Conservation (phyloP, 2,888 invertebrate genomes). For the Ennomos quercinarius region DNA sequence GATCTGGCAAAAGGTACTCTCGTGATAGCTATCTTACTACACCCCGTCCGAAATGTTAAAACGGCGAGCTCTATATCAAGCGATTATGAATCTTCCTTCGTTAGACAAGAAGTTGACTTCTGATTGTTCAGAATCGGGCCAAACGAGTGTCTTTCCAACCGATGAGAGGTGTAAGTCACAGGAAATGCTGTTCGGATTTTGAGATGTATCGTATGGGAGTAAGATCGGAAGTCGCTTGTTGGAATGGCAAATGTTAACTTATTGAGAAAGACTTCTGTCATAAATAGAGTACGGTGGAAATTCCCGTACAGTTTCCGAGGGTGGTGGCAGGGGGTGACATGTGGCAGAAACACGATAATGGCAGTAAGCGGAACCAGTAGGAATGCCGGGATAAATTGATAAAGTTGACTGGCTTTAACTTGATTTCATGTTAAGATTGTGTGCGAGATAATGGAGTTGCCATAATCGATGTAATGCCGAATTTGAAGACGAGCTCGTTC, state of each 20-base stretch:
- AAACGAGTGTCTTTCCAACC: slow-evolving; percentile 27
- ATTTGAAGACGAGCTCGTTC: slow-evolving; percentile 17
- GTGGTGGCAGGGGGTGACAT: slow-evolving; percentile 44
- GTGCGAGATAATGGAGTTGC: slow-evolving; percentile 31
- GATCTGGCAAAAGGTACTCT: slow-evolving; percentile 55
- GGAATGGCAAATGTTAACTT: slow-evolving; percentile 52
- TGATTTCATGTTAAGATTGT: slow-evolving; percentile 38
- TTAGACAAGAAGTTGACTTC: slow-evolving; percentile 52
- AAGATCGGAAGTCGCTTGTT: slow-evolving; percentile 45
- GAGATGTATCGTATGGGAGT: slow-evolving; percentile 43
- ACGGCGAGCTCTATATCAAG: slow-evolving; percentile 46
- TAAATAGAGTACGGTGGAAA: slow-evolving; percentile 54
- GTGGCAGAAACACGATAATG: slow-evolving; percentile 49
- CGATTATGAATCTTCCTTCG: slow-evolving; percentile 58
- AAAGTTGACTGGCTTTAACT: slow-evolving; percentile 53
- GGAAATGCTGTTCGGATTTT: slow-evolving; percentile 41
- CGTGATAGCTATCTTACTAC: slow-evolving; percentile 50
- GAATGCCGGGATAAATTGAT: slow-evolving; percentile 57
- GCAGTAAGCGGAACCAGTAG: slow-evolving; percentile 36
- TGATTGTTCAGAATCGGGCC: slow-evolving; percentile 45
- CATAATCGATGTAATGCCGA: slow-evolving; percentile 29
- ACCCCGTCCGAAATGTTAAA: slow-evolving; percentile 52
- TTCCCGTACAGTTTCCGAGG: slow-evolving; percentile 57
- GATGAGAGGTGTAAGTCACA: slow-evolving; percentile 45
- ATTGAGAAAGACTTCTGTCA: slow-evolving; percentile 55